These are phyloP conservation scores for Scyliorhinus canicula DNA, from an alignment of 2,797 vertebrate genomes.

Conservation along the genomic window DNA sequence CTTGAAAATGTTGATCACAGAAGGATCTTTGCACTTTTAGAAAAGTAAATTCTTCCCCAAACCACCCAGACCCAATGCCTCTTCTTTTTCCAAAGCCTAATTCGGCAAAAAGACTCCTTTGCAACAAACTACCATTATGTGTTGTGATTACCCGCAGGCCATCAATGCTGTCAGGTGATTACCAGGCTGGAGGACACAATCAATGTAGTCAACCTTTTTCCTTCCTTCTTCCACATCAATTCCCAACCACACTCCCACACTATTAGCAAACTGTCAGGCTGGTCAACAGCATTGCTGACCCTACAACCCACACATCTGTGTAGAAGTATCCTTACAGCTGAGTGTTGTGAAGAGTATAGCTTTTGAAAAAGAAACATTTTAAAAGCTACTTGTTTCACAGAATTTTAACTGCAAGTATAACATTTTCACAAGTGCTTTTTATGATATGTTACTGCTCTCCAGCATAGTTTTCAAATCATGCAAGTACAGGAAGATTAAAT, in stretches of 20 bases:
- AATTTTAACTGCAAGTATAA: not conserved
- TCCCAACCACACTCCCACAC: not conserved
- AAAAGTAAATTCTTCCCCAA: not conserved
- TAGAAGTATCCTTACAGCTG: not conserved
- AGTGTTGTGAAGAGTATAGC: not conserved
- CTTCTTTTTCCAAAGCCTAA: not conserved
- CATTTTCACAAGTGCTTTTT: not conserved
- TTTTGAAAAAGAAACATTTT: not conserved
- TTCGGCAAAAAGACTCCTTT: not conserved
- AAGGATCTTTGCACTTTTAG: not conserved
- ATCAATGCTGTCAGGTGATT: not conserved
- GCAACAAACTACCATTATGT: not conserved
- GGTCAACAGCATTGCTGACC: not conserved
- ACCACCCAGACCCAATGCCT: not conserved
- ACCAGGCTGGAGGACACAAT: not conserved
- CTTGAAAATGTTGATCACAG: not conserved
- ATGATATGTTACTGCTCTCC: not conserved
- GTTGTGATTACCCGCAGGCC: not conserved
- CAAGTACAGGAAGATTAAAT: not conserved
- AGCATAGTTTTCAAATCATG: not conserved
- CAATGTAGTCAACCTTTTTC: not conserved
- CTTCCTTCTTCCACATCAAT: not conserved
- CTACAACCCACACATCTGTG: not conserved
- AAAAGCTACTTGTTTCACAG: not conserved
- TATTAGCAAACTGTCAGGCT: not conserved